phyloP scores from a whole-genome alignment of 2,888 invertebrate genomes.

The Rotaria macrura region DNA sequence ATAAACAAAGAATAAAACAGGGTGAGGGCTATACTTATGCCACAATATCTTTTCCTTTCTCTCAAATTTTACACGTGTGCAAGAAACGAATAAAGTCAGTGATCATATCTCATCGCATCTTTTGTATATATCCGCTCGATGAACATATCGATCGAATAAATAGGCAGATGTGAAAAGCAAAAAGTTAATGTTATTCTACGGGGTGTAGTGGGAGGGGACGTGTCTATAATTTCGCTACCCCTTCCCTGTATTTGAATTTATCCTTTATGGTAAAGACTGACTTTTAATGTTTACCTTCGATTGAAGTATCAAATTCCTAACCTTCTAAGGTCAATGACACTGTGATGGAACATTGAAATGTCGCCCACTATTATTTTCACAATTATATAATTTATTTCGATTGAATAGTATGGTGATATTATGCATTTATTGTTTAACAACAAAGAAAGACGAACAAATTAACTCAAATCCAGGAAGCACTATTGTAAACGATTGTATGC shows the following conservation, averaged over 20 bases:
- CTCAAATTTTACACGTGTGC: too few species aligned
- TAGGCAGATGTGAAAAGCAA: too few species aligned
- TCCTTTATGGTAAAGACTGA: background rate
- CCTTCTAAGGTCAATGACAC: background rate
- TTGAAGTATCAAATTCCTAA: background rate
- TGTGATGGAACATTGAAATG: background rate
- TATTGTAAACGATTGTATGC: too few species aligned
- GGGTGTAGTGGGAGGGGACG: too few species aligned
- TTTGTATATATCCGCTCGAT: too few species aligned
- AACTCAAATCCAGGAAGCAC: too few species aligned
- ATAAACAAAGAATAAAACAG: too few species aligned
- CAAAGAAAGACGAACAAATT: background rate
- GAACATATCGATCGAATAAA: too few species aligned
- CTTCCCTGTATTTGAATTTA: background rate
- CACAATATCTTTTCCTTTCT: too few species aligned
- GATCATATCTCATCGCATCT: too few species aligned
- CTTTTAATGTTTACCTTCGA: background rate
- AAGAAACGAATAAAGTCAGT: too few species aligned
- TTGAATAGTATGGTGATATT: background rate
- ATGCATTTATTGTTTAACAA: background rate
- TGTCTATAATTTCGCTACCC: background rate
- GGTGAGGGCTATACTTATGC: too few species aligned
- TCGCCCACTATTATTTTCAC: background rate
- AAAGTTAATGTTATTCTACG: background rate
- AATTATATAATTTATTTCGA: background rate